Percentiles rank a stretch among this genome's conserved stretches.
Conservation (phyloP, 2,113 vertebrate genomes). For the Vulpes vulpes region DNA sequence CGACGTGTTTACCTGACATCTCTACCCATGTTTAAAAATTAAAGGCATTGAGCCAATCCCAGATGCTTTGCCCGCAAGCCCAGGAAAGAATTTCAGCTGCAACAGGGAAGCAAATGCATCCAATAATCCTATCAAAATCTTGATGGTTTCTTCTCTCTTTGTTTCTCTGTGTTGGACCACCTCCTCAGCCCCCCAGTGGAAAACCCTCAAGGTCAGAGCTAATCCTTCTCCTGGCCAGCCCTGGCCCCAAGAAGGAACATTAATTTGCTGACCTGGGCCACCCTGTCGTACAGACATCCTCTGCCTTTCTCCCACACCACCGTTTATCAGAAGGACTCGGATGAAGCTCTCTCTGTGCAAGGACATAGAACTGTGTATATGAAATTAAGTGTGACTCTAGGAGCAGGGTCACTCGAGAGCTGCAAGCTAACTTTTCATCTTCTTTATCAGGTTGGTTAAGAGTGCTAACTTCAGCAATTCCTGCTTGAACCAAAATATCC, state of each 20-base stretch:
- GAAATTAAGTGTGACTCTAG: not conserved
- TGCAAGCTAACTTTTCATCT: not conserved
- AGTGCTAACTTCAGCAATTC: not conserved
- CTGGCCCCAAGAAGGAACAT: slow-evolving; percentile 17
- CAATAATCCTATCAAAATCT: slow-evolving; percentile 27
- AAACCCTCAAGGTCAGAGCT: slow-evolving; percentile 47
- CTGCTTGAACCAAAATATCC: not conserved
- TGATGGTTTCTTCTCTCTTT: not conserved
- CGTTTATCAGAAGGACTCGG: slow-evolving; percentile 53
- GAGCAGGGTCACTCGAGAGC: not conserved
- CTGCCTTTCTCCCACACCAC: slow-evolving; percentile 52
- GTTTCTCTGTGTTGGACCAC: not conserved
- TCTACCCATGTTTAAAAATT: not conserved
- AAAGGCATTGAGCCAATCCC: not conserved
- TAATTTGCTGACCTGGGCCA: slow-evolving; percentile 62
- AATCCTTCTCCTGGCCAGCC: slow-evolving; percentile 44
- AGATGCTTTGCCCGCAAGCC: not conserved
- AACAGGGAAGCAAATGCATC: not conserved
- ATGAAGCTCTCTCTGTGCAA: not conserved
- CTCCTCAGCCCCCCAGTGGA: slow-evolving; percentile 29
- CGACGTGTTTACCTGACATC: not conserved
- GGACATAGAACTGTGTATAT: not conserved
- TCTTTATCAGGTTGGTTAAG: not conserved
- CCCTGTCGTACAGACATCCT: slow-evolving; percentile 59
- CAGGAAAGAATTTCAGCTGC: not conserved